phyloP scores from a whole-genome alignment of 1,140 invertebrate genomes.

The Artemia franciscana region DNA sequence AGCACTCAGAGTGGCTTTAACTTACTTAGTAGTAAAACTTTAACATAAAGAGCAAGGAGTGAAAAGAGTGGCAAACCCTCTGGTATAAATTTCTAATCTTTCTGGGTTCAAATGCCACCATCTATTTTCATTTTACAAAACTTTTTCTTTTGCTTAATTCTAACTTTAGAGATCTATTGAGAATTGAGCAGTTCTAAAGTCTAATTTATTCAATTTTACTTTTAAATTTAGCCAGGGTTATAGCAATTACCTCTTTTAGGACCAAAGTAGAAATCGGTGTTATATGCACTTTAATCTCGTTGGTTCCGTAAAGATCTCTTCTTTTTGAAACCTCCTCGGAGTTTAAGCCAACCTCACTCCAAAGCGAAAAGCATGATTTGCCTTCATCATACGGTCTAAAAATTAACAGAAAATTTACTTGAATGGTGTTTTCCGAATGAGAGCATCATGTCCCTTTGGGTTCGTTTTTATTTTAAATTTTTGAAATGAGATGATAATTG shows the following conservation, averaged over 20 bases:
- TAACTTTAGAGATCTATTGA: not conserved
- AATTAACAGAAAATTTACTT: not conserved
- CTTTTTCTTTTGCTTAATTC: not conserved
- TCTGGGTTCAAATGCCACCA: too few species aligned
- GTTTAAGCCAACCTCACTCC: not conserved
- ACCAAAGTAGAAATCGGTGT: not conserved
- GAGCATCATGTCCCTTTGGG: not conserved
- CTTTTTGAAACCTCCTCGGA: not conserved
- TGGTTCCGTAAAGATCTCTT: slow-evolving; percentile 9
- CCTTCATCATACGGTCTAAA: not conserved
- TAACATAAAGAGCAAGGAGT: too few species aligned
- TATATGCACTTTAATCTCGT: slow-evolving; percentile 6
- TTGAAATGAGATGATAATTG: not conserved
- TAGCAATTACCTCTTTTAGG: not conserved
- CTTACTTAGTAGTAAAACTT: too few species aligned
- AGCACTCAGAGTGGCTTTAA: too few species aligned
- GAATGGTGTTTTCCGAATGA: not conserved
- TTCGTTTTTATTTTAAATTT: not conserved
- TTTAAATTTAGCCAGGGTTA: not conserved
- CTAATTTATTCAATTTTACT: not conserved
- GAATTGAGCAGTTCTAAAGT: not conserved
- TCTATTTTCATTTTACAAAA: too few species aligned
- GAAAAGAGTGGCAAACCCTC: too few species aligned
- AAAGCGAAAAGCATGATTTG: not conserved
- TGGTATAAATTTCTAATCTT: too few species aligned